These are phyloP conservation scores for Saccostrea glomerata DNA, from an alignment of 1,140 invertebrate genomes.

Conservation along the genomic window DNA sequence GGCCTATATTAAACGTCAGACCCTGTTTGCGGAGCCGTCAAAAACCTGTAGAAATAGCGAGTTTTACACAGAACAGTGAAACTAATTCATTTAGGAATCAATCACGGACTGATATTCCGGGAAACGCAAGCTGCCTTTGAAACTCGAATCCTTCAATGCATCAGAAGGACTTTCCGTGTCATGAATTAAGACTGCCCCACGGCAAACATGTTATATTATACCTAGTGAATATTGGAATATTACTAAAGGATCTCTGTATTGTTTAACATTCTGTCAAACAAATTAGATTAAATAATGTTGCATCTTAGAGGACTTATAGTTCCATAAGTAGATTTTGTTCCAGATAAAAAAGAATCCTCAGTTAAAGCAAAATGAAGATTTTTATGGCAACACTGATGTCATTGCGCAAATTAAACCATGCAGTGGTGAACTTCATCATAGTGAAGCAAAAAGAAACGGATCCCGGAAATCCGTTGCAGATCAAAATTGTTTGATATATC, in stretches of 20 bases:
- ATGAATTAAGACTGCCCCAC: not conserved
- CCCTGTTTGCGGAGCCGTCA: not conserved
- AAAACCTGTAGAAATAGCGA: slow-evolving; percentile 7
- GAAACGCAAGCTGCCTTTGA: not conserved
- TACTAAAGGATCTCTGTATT: not conserved
- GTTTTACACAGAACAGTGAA: slow-evolving; percentile 21
- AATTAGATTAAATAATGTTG: too few relatives aligned
- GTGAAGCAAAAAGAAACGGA: too few relatives aligned
- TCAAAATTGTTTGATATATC: too few relatives aligned
- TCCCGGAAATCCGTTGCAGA: too few relatives aligned
- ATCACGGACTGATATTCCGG: not conserved
- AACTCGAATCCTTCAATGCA: not conserved
- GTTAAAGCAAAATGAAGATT: too few relatives aligned
- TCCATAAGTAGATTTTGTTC: too few relatives aligned
- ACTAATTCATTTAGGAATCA: slow-evolving; percentile 29
- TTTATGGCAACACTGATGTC: too few relatives aligned
- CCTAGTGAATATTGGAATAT: not conserved
- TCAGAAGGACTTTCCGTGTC: not conserved
- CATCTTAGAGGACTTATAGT: too few relatives aligned
- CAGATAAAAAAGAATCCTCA: too few relatives aligned
- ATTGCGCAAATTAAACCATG: too few relatives aligned
- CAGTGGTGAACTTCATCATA: too few relatives aligned
- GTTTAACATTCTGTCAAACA: not conserved
- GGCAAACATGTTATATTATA: not conserved
- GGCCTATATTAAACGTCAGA: not conserved